Evolutionary conservation across 2,113 vertebrate genomes (phyloP).

Genomic region (Tor tambroides): DNA sequence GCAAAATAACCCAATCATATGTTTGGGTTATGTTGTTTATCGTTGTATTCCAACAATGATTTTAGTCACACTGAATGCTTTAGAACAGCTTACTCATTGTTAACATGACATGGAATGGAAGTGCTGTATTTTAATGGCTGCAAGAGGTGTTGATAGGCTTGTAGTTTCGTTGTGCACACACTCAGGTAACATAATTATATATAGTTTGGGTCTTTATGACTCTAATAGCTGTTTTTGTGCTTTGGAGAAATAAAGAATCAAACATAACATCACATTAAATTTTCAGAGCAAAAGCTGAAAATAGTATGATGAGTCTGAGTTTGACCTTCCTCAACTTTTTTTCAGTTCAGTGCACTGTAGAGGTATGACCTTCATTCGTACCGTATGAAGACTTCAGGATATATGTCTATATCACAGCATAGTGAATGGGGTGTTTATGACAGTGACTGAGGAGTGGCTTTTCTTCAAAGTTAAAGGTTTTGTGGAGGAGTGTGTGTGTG

Average conservation of each 20-base stretch:
- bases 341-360: background rate
- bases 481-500: background rate
- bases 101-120: no score
- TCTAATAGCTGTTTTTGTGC: background rate
- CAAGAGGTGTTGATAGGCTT: background rate
- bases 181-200: background rate
- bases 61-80: background rate
- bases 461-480: background rate
- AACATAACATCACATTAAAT: background rate
- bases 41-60: no score
- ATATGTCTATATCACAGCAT: background rate
- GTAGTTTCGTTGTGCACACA: background rate
- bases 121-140: background rate
- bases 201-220: background rate
- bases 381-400: background rate
- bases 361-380: background rate
- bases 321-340: background rate
- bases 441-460: background rate
- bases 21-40: background rate
- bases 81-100: background rate
- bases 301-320: background rate
- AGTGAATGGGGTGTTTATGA: background rate
- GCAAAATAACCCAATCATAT: background rate
- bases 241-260: background rate
- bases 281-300: background rate